Evolutionary conservation across 2,797 vertebrate species (phyloP), one percentile per base, ranked within the genome.

Genomic region (Dermochelys coriacea): DNA sequence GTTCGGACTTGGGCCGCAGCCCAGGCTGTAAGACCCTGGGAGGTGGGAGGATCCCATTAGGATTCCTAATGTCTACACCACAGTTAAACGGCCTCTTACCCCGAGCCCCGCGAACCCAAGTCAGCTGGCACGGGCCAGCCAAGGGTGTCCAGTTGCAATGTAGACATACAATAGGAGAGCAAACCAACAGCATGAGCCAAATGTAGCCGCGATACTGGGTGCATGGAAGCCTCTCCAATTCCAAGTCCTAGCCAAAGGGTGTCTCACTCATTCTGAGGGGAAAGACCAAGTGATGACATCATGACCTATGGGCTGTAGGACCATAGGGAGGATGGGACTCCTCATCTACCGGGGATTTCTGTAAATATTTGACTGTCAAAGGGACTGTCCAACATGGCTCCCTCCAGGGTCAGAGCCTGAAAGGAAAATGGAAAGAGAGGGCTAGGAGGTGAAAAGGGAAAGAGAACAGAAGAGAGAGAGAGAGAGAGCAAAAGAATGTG

Each of bases 201-300:
- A 18, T 27, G 3, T 68, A 18, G 16, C 29, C 68, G 29, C 59
- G 14, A 6, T 9, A 5, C 14, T 3, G 3, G 47, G 12, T 0
- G 41, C 0, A 52, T n/a, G 45, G 84, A 92, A 71, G 19, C 31
- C 16, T 29, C 12, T 55, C 0, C 0, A 3, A 55, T 64, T 81
- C 80, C 81, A 79, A 23, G 31, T 34, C 18, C 29, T 27, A 8
- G 25, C 11, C 71, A 29, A 47, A 75, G 71, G 71, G 71, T 14
- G 12, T 29, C 68, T 19, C 19, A 1, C 41, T 34, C 61, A 18
- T 64, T 68, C 34, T 12, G 41, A 47, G 71, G 41, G 68, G 71
- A 45, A 7, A 75, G 41, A 14, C 27, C 45, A 29, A 49, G 74
- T 16, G 25, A 75, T 16, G 25, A 75, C 7, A 14, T 49, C 74